These are phyloP conservation scores for Brachionus manjavacas DNA, from an alignment of 1,140 invertebrate genomes.

Conservation along the genomic window DNA sequence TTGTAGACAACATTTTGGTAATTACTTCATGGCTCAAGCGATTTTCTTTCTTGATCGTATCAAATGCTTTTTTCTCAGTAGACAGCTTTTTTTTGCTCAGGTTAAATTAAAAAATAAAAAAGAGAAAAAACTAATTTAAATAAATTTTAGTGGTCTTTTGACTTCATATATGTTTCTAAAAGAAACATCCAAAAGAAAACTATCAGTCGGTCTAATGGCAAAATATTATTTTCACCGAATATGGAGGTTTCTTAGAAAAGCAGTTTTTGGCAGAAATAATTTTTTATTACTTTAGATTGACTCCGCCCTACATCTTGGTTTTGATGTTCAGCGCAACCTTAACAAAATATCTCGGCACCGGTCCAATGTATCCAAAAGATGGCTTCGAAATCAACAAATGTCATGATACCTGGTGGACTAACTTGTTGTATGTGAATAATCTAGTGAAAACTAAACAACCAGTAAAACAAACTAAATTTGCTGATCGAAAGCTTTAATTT, in stretches of 20 bases:
- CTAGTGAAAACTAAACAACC: slow-evolving; percentile 63
- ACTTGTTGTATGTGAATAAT: slow-evolving; percentile 57
- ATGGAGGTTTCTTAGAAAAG: background rate
- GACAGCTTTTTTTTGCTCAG: slow-evolving; percentile 34
- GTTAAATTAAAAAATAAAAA: background rate
- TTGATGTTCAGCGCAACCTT: background rate
- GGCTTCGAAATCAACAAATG: slow-evolving; percentile 28
- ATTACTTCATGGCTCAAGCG: background rate
- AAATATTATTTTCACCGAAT: slow-evolving; percentile 42
- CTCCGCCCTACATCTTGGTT: slow-evolving; percentile 15
- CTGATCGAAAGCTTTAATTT: slow-evolving; percentile 46
- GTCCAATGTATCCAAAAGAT: slow-evolving; percentile 30
- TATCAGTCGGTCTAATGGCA: background rate
- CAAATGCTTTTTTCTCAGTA: slow-evolving; percentile 40
- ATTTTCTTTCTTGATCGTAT: slow-evolving; percentile 9
- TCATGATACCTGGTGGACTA: slow-evolving; percentile 29
- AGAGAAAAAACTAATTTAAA: background rate
- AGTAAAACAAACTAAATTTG: background rate
- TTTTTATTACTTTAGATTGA: background rate
- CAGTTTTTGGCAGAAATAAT: background rate
- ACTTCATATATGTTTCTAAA: slow-evolving; percentile 23
- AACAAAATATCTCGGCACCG: slow-evolving; percentile 14
- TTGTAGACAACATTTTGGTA: background rate
- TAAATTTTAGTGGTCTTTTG: slow-evolving; percentile 7
- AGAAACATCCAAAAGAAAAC: slow-evolving; percentile 4